Evolutionary conservation across 2,888 invertebrate genomes (phyloP), one percentile per base, ranked within the genome.

Genomic region (Copidosoma aretas): DNA sequence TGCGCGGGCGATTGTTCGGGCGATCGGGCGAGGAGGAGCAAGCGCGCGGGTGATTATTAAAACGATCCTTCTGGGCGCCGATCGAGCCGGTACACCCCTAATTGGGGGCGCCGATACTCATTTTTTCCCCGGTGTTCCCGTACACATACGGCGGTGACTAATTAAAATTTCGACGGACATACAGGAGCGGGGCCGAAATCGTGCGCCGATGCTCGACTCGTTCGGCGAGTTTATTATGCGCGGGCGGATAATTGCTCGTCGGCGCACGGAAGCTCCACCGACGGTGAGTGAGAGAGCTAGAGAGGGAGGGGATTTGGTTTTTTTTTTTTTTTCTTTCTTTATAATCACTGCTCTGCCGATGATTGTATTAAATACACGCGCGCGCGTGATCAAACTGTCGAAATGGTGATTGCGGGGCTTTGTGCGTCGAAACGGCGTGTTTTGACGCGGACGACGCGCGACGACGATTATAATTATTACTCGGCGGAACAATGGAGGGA

Each of bases 21-120:
- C 32, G 32, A 3, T 32, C 4, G 4, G 32, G 32, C 32, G 32
- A n/a, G n/a, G n/a, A n/a, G 4, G 32, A 32, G 8, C 32, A 32
- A 32, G 32, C 8, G 32, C 24, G 53, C 53, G 21, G 15, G 19
- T 15, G 25, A 39, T 32, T 15, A 32, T 41, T 17, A 10, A 41
- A 15, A 15, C 17, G 39, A 39, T 19, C n/a, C 39, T 10, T 39
- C 15, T 41, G 17, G 43, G 43, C 43, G 3, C 17, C 12, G 12
- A 57, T 57, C 57, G 17, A n/a, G 22, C n/a, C n/a, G n/a, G n/a
- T n/a, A n/a, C n/a, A 53, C 53, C 32, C 41, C 39, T 41, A 21
- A 60, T 60, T 25, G 10, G 12, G 8, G 46, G 24, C 10, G 49
- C 15, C 43, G 43, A 24, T 15, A 17, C 12, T 25, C 22, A 25